A percentile compares a stretch with the other conserved stretches of the same genome.
Evolutionary conservation across 30 jellyfish, hydroid and myxozoan species (phyloP).

Genomic region (Morbakka virulenta): DNA sequence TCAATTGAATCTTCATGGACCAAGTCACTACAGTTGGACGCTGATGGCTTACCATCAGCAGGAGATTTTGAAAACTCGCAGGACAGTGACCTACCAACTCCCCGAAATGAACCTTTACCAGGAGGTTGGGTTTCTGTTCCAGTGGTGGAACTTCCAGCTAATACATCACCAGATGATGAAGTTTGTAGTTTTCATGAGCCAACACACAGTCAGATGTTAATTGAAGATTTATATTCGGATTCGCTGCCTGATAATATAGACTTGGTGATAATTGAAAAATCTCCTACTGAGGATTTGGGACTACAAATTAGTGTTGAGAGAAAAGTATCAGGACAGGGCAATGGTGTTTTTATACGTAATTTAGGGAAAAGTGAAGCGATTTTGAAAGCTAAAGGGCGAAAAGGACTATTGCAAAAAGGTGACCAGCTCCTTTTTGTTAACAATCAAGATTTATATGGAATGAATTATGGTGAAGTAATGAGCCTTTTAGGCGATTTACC

Average conservation of each 20-base stretch:
- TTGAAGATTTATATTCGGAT: not conserved
- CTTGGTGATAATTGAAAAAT: not conserved
- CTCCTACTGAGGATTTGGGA: not conserved
- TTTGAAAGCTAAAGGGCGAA: conserved; percentile 70
- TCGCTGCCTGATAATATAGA: not conserved
- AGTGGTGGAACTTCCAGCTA: not conserved
- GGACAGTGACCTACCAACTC: not conserved
- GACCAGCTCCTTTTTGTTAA: conserved; percentile 76
- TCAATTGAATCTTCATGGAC: too few relatives aligned
- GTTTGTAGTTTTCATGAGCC: not conserved
- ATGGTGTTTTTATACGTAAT: conserved; percentile 39
- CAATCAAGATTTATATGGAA: conserved; percentile 56
- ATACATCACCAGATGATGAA: not conserved
- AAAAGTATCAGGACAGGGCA: conserved; percentile 1
- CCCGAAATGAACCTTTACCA: not conserved
- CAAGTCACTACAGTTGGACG: too few relatives aligned
- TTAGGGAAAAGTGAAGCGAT: conserved; percentile 75
- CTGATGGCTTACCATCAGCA: too few relatives aligned
- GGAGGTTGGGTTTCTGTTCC: not conserved
- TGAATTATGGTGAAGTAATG: conserved; percentile 66
- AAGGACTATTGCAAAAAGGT: conserved; percentile 85
- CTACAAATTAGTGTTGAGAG: not conserved
- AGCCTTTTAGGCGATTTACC: conserved; percentile 77
- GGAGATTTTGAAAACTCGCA: too few relatives aligned
- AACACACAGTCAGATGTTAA: not conserved